Percentiles rank a stretch among this genome's conserved stretches.
phyloP scores from a whole-genome alignment of 2,888 invertebrate genomes.

The Stenolophus ochropezus region DNA sequence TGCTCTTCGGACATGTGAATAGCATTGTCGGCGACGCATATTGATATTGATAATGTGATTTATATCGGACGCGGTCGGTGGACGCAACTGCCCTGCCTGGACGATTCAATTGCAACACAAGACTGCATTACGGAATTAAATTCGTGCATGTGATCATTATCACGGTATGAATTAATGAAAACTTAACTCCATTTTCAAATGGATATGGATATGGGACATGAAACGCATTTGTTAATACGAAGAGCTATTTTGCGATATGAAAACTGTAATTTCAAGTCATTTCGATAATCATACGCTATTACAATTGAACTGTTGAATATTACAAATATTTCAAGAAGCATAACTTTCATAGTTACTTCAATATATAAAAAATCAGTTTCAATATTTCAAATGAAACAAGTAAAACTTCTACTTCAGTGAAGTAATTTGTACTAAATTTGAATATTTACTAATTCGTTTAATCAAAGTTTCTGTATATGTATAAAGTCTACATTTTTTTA shows the following conservation, averaged over 20 bases:
- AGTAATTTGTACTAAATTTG: too few species aligned
- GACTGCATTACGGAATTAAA: conserved; percentile 30
- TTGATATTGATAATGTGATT: conserved; percentile 32
- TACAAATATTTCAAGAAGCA: too few species aligned
- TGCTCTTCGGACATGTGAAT: neutral
- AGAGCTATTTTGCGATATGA: neutral
- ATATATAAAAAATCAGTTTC: too few species aligned
- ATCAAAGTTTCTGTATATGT: too few species aligned
- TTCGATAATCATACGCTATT: neutral
- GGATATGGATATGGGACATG: neutral
- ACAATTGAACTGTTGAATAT: neutral
- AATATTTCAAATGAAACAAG: too few species aligned
- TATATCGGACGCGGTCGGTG: neutral
- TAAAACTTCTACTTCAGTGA: too few species aligned
- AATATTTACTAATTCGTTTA: too few species aligned
- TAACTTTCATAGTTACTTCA: too few species aligned
- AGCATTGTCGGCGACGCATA: conserved; percentile 10
- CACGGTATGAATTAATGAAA: conserved; percentile 16
- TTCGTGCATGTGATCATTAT: conserved; percentile 4
- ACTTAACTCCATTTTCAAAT: conserved; percentile 16
- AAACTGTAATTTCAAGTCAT: neutral
- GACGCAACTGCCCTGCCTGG: neutral
- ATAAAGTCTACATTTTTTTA: too few species aligned
- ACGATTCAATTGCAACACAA: conserved; percentile 10
- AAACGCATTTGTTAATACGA: neutral